phyloP scores from a whole-genome alignment of 2,113 vertebrate species.

The Gambusia affinis region DNA sequence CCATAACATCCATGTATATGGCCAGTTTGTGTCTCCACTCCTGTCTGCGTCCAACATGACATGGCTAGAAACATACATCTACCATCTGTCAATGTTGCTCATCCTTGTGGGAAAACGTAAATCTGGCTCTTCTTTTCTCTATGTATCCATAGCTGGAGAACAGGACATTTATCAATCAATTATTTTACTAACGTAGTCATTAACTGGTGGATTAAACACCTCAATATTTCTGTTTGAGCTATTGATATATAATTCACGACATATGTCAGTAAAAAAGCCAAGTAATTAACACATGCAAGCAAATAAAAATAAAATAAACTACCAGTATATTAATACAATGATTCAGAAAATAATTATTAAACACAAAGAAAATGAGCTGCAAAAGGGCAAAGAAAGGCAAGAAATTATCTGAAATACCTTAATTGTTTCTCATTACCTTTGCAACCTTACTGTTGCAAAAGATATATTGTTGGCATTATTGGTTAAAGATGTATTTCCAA shows the following conservation, averaged over 20 bases:
- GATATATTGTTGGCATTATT: neutral
- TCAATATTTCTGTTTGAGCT: neutral
- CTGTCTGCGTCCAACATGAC: conserved; percentile 8
- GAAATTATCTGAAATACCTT: neutral
- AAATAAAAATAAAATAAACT: neutral
- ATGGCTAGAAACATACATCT: conserved; percentile 36
- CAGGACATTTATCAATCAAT: conserved; percentile 43
- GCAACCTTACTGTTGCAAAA: neutral
- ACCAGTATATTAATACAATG: neutral
- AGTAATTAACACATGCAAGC: no score
- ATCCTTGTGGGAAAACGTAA: conserved; percentile 67
- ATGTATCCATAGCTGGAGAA: conserved; percentile 55
- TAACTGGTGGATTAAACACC: neutral
- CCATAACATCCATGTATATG: conserved; percentile 39
- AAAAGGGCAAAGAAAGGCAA: neutral
- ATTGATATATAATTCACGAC: neutral
- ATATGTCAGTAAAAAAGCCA: neutral
- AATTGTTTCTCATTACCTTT: neutral
- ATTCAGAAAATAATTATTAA: neutral
- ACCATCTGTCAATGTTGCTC: conserved; percentile 47
- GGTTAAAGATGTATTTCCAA: neutral
- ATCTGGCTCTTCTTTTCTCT: conserved; percentile 61
- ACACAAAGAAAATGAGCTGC: neutral
- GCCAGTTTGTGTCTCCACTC: conserved; percentile 12
- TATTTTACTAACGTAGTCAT: neutral